Conservation (phyloP, 2,888 invertebrate species). For the Hermodice carunculata region DNA sequence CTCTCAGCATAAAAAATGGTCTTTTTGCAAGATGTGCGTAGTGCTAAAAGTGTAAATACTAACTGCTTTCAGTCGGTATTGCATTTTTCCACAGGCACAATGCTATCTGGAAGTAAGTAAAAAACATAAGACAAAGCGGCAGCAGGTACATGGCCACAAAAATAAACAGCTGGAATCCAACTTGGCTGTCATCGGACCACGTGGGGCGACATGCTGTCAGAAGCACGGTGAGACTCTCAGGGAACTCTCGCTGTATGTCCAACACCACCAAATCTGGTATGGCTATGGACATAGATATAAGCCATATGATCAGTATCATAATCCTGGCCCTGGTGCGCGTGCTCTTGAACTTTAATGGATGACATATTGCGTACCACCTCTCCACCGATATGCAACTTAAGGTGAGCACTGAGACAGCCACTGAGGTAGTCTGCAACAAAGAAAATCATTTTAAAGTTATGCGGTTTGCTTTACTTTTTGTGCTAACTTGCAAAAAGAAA, state of each 20-base stretch:
- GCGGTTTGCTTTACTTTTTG: neutral
- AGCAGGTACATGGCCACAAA: slow-evolving; percentile 51
- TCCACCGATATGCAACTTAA: slow-evolving; percentile 94
- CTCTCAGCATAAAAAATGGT: too few species aligned
- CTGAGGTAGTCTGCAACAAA: slow-evolving; percentile 74
- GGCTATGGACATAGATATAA: slow-evolving; percentile 75
- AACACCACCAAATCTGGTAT: slow-evolving; percentile 49
- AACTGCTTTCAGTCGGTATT: slow-evolving; percentile 43
- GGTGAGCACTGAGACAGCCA: slow-evolving; percentile 91
- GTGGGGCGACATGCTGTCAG: slow-evolving; percentile 29
- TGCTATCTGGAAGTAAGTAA: slow-evolving; percentile 56
- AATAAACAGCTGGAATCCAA: slow-evolving; percentile 49
- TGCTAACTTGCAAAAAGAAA: too few species aligned
- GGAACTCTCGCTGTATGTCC: slow-evolving; percentile 11
- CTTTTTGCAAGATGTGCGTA: neutral
- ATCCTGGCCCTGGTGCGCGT: slow-evolving; percentile 85
- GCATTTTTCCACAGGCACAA: slow-evolving; percentile 53
- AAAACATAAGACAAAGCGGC: slow-evolving; percentile 55
- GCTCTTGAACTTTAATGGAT: slow-evolving; percentile 88
- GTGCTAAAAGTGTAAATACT: neutral
- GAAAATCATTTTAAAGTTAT: neutral
- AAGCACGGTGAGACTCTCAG: slow-evolving; percentile 17
- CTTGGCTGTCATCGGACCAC: slow-evolving; percentile 33
- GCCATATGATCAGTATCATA: slow-evolving; percentile 86
- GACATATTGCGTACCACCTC: slow-evolving; percentile 95